Evolutionary conservation across 2,888 invertebrate genomes (phyloP).

Genomic region (Anthophora plumipes): DNA sequence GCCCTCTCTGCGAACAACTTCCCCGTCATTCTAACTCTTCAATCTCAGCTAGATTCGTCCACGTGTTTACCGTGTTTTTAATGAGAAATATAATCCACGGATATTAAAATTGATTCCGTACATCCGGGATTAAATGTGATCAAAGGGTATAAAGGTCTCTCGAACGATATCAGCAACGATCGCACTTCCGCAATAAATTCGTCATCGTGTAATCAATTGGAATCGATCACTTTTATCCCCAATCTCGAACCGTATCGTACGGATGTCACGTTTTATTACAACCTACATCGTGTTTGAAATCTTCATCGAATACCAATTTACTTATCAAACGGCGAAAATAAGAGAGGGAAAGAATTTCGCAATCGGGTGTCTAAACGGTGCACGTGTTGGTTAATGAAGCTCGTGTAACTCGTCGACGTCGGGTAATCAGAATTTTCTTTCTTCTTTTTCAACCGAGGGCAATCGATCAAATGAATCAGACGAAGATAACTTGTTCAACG

Average conservation of each 20-base stretch:
- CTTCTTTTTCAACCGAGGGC: background rate
- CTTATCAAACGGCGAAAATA: background rate
- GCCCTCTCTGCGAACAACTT: too few relatives aligned
- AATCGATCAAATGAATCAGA: constrained; percentile 17
- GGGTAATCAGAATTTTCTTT: constrained; percentile 9
- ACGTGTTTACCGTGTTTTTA: background rate
- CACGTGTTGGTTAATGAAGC: background rate
- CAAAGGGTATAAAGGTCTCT: background rate
- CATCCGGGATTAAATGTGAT: background rate
- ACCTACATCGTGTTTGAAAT: too few relatives aligned
- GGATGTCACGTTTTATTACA: too few relatives aligned
- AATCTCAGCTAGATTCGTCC: too few relatives aligned
- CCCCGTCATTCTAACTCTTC: background rate
- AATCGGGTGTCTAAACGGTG: background rate
- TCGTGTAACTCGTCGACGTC: background rate
- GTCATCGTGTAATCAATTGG: too few relatives aligned
- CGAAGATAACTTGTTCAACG: constrained; percentile 9
- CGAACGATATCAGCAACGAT: background rate
- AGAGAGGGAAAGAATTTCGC: background rate
- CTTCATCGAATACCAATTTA: too few relatives aligned
- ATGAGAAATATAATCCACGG: background rate
- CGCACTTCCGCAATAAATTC: background rate
- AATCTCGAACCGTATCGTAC: too few relatives aligned
- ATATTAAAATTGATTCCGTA: background rate
- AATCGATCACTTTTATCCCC: too few relatives aligned